Conservation (phyloP, 2,797 vertebrate species). For the Oreochromis mossambicus region DNA sequence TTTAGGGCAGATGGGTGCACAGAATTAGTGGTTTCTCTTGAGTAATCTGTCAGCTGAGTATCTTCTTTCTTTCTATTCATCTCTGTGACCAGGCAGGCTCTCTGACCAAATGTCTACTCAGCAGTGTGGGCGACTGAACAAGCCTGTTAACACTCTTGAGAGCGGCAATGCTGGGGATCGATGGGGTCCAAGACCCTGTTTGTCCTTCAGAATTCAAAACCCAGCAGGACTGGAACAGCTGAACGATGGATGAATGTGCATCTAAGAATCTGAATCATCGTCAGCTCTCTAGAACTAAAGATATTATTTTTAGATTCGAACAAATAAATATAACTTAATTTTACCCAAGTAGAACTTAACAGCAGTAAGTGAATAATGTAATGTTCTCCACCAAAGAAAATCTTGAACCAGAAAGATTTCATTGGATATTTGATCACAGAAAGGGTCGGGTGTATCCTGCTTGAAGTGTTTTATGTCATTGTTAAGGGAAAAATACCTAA, state of each 20-base stretch:
- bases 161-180: neutral
- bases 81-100: neutral
- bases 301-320: neutral
- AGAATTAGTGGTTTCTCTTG: neutral
- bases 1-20: neutral
- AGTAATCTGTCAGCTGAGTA: neutral
- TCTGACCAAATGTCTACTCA: conserved; percentile 13
- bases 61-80: conserved; percentile 1
- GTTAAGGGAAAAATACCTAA: neutral
- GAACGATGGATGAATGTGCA: neutral
- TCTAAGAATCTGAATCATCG: neutral
- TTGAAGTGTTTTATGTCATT: neutral
- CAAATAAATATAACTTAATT: neutral
- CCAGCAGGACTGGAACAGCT: neutral
- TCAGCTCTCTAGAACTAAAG: neutral
- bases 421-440: neutral
- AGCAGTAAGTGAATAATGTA: neutral
- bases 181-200: neutral
- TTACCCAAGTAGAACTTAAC: neutral
- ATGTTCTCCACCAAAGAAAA: neutral
- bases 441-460: neutral
- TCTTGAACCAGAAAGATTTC: neutral
- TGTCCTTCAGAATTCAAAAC: conserved; percentile 12
- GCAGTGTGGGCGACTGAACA: neutral
- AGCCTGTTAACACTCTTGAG: conserved; percentile 20